phyloP scores from a whole-genome alignment of 2,888 invertebrate species.

The Synergus japonicus region DNA sequence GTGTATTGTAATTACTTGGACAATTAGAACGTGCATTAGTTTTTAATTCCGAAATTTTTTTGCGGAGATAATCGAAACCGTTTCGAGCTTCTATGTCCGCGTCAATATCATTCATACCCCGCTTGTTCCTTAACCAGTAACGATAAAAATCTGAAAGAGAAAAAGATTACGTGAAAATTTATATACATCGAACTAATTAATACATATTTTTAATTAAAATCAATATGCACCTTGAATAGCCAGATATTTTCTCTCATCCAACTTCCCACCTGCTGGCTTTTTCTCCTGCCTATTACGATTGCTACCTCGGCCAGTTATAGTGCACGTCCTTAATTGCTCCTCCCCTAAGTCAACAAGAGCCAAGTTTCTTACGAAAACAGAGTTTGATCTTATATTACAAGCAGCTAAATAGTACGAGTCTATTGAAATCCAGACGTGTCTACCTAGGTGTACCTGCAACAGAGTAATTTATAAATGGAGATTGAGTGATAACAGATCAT shows the following conservation, averaged over 20 bases:
- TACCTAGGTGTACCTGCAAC: neutral
- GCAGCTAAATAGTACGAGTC: neutral
- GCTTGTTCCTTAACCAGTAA: neutral
- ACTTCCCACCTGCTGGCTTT: neutral
- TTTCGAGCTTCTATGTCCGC: neutral
- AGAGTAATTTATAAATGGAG: neutral
- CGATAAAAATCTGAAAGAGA: neutral
- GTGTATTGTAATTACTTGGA: neutral
- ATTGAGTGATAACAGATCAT: neutral
- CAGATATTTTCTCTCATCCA: neutral
- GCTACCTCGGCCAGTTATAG: neutral
- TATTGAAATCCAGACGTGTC: neutral
- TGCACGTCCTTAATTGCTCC: neutral
- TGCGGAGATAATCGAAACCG: neutral
- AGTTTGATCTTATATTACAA: neutral
- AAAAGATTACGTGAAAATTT: neutral
- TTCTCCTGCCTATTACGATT: neutral
- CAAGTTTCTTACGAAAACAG: neutral
- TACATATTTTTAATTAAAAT: neutral
- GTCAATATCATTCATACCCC: neutral
- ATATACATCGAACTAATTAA: neutral
- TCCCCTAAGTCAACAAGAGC: neutral
- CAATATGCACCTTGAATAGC: neutral
- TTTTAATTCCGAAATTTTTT: neutral
- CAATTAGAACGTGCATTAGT: neutral